Evolutionary conservation across 2,888 invertebrate genomes (phyloP), one percentile per base, ranked within the genome.

Genomic region (Augochlorella aurata): DNA sequence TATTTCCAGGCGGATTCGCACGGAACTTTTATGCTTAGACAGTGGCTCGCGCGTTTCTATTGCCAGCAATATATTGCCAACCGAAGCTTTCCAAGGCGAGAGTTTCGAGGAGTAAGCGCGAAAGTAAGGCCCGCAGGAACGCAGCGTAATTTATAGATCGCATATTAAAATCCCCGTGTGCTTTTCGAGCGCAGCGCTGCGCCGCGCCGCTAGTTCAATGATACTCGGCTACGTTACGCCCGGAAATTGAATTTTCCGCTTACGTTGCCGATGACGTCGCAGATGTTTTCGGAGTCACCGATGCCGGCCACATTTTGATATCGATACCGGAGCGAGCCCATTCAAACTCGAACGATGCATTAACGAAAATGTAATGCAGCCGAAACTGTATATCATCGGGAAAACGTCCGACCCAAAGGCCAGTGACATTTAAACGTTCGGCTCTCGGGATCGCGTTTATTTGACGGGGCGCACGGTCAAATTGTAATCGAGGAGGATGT

Each of bases 201-300:
- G 38, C 38, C 38, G 38, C 38, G 38, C n/a, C 21, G 70, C 50
- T 74, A 29, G 24, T 50, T 74, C 29, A n/a, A 29, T 14, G 52
- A 68, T 45, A 68, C 49, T 80, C 68, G n/a, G 16, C 58, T 29
- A 50, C 24, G 54, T 8, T 29, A 18, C 44, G 38, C 4, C 47
- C n/a, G 75, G 54, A 72, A 73, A 73, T 80, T 69, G 72, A 81
- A 81, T 76, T 54, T 72, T 69, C 49, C 74, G 65, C 74, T 44
- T 50, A 66, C 52, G 29, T 66, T 67, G 47, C 18, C 65, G 50
- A 50, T 21, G 49, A 66, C 69, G 44, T 61, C 24, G 5, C 50
- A 29, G 54, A 70, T 58, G 65, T 74, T 74, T 58, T 81, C 45
- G 45, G 21, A 58, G 45, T 54, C 29, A 16, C 29, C 38, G 63